Conservation (phyloP, 1,140 invertebrate genomes). For the Yoshiicerus persimilis region DNA sequence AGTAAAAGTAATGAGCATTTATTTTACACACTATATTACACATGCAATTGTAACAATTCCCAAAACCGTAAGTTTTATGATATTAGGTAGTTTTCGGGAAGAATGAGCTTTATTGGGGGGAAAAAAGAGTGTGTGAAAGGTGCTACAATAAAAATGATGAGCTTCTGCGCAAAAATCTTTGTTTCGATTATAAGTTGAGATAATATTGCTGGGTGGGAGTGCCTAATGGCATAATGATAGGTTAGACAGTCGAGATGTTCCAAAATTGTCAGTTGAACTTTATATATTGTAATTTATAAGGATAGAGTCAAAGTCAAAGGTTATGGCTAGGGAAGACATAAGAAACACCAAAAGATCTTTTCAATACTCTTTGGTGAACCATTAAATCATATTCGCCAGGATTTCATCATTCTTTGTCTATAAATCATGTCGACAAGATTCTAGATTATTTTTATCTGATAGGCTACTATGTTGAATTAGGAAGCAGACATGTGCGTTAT, state of each 20-base stretch:
- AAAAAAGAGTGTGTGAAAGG: background rate
- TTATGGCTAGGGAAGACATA: background rate
- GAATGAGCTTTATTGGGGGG: background rate
- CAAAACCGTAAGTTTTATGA: background rate
- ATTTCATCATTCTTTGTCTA: background rate
- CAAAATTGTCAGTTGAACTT: background rate
- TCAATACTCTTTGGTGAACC: background rate
- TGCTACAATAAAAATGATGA: background rate
- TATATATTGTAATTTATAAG: conserved; percentile 12
- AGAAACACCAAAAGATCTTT: background rate
- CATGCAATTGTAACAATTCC: too few species aligned
- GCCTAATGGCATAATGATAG: background rate
- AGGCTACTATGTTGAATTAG: background rate
- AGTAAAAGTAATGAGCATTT: too few species aligned
- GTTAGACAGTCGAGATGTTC: background rate
- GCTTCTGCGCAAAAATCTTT: background rate
- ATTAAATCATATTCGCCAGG: background rate
- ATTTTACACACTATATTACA: too few species aligned
- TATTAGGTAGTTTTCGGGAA: background rate
- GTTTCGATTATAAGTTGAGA: background rate
- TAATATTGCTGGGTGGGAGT: background rate
- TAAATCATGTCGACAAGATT: background rate
- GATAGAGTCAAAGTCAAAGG: conserved; percentile 4
- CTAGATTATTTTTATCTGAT: background rate
- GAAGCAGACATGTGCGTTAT: background rate